Conservation (phyloP, 1,140 invertebrate genomes). For the Drosophila bipectinata region DNA sequence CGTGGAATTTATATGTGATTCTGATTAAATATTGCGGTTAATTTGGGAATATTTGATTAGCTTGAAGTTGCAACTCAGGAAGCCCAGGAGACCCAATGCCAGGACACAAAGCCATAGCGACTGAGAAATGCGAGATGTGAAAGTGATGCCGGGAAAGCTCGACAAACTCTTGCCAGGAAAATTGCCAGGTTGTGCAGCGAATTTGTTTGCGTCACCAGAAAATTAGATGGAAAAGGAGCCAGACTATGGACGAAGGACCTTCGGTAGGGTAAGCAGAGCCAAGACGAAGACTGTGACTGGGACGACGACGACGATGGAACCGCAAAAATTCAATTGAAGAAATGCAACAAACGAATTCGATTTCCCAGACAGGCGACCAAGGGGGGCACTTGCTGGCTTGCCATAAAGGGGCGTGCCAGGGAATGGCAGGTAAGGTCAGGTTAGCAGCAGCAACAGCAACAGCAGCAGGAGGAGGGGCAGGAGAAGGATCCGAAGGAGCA, state of each 20-base stretch:
- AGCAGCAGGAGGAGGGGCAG: neutral
- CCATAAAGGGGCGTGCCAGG: neutral
- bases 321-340: conserved; percentile 72
- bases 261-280: conserved; percentile 3
- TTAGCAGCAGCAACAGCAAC: neutral
- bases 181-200: conserved; percentile 47
- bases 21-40: conserved; percentile 6
- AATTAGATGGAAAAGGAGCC: conserved; percentile 29
- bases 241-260: neutral
- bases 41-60: conserved; percentile 5
- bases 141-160: conserved; percentile 40
- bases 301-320: conserved; percentile 32
- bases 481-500: conserved; percentile 7
- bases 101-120: neutral
- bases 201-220: conserved; percentile 45
- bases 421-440: neutral
- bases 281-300: conserved; percentile 11
- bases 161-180: conserved; percentile 25
- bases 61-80: neutral
- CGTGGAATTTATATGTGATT: conserved; percentile 19
- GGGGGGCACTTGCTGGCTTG: neutral
- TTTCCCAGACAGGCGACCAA: conserved; percentile 36
- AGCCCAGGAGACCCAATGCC: neutral
- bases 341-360: conserved; percentile 57
- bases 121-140: conserved; percentile 8